Conservation (phyloP, 53 echinoderm and acorn worm species). For the Paracentrotus lividus region DNA sequence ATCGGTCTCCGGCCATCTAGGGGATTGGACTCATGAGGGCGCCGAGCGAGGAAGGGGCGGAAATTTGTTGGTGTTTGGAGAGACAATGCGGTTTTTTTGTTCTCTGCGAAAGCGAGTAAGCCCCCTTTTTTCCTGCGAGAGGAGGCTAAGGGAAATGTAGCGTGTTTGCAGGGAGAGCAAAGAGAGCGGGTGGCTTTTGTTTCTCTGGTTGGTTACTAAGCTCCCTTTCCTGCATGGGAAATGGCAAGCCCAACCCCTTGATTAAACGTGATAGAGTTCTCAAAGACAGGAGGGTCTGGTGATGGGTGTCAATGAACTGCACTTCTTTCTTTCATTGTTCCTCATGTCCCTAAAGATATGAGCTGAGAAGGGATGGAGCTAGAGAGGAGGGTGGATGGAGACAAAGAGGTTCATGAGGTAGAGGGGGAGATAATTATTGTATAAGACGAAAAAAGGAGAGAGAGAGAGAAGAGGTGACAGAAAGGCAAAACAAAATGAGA, state of each 20-base stretch:
- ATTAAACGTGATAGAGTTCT: slow-evolving; percentile 7
- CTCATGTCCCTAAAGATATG: background rate
- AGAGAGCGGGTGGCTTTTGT: slow-evolving; percentile 21
- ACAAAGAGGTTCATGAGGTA: background rate
- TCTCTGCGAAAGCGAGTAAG: background rate
- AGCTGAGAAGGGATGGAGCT: background rate
- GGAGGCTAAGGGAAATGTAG: background rate
- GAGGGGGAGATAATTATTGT: too few species aligned
- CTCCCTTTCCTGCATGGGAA: background rate
- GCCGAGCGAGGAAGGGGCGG: slow-evolving; percentile 25
- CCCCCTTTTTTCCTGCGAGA: slow-evolving; percentile 40
- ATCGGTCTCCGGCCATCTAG: slow-evolving; percentile 32
- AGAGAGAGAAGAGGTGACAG: background rate
- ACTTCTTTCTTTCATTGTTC: background rate
- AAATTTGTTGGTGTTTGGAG: slow-evolving; percentile 60
- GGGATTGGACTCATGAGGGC: slow-evolving; percentile 30
- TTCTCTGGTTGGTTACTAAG: slow-evolving; percentile 12
- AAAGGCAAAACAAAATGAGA: background rate
- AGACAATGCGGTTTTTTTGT: slow-evolving; percentile 43
- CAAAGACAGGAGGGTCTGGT: background rate
- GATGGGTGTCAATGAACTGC: slow-evolving; percentile 20
- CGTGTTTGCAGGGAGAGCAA: background rate
- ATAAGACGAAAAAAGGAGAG: background rate
- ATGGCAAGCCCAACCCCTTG: background rate
- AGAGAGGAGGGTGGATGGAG: background rate